Conservation (phyloP, 2,113 vertebrate genomes). For the Malurus cyaneus region DNA sequence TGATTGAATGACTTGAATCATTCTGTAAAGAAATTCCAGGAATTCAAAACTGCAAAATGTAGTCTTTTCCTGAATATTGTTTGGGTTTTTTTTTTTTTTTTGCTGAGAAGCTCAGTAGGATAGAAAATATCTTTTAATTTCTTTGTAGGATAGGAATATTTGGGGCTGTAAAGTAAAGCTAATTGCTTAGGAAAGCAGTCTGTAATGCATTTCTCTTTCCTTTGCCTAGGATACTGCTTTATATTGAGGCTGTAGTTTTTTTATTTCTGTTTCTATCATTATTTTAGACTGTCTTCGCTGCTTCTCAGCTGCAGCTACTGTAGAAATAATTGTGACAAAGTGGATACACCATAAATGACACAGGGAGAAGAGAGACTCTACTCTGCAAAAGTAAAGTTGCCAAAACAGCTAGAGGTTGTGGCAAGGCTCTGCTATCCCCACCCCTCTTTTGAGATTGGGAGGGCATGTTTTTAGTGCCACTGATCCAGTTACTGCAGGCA, state of each 20-base stretch:
- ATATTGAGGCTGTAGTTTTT: not conserved
- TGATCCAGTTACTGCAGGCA: not conserved
- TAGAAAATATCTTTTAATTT: not conserved
- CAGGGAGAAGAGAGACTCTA: not conserved
- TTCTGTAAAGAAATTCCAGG: not conserved
- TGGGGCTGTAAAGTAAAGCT: not conserved
- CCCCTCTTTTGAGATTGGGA: not conserved
- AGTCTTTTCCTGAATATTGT: not conserved
- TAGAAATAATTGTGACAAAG: not conserved
- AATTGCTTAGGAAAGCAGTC: not conserved
- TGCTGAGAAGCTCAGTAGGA: not conserved
- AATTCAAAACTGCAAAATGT: not conserved
- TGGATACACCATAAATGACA: not conserved
- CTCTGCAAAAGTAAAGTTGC: not conserved
- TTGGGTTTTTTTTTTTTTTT: not conserved
- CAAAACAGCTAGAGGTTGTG: not conserved
- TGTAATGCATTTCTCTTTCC: not conserved
- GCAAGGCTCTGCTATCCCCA: not conserved
- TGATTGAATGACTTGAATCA: not conserved
- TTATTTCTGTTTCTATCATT: not conserved
- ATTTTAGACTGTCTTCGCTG: not conserved
- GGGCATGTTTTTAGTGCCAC: not conserved
- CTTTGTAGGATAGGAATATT: not conserved
- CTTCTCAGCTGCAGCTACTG: not conserved
- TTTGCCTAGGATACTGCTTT: not conserved